Evolutionary conservation across 2,797 vertebrate genomes (phyloP).

Genomic region (Alectoris magna): DNA sequence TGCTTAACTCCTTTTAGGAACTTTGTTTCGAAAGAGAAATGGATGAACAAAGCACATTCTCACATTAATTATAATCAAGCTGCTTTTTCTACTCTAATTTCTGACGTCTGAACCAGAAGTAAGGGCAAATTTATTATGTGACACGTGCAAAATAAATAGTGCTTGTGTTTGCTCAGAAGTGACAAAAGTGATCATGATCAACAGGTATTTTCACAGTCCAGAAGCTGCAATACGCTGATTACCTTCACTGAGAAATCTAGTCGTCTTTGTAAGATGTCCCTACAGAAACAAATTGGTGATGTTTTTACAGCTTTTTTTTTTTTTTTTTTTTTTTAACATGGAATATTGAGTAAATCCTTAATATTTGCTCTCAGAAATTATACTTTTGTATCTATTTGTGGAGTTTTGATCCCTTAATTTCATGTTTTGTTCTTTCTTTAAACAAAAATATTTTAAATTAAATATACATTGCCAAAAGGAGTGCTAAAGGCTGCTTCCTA

Average conservation of each 20-base stretch:
- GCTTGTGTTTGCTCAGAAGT: neutral
- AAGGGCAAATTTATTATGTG: neutral
- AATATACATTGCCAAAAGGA: neutral
- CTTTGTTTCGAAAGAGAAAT: neutral
- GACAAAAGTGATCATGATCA: neutral
- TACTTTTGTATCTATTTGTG: neutral
- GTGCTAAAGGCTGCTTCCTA: neutral
- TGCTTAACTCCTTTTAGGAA: neutral
- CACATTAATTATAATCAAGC: neutral
- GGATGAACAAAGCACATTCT: neutral
- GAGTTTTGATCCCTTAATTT: neutral
- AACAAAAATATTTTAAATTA: neutral
- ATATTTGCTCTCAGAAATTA: neutral
- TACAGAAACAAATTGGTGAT: neutral
- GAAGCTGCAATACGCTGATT: neutral
- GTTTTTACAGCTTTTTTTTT: neutral
- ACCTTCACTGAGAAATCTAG: neutral
- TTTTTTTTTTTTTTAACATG: neutral
- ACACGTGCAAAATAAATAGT: neutral
- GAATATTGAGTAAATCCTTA: neutral
- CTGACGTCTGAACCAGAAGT: neutral
- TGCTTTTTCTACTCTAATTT: neutral
- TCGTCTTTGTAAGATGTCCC: neutral
- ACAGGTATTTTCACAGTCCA: neutral
- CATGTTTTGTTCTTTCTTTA: neutral